Conservation (phyloP, 2,113 vertebrate genomes). For the Eclectus roratus region DNA sequence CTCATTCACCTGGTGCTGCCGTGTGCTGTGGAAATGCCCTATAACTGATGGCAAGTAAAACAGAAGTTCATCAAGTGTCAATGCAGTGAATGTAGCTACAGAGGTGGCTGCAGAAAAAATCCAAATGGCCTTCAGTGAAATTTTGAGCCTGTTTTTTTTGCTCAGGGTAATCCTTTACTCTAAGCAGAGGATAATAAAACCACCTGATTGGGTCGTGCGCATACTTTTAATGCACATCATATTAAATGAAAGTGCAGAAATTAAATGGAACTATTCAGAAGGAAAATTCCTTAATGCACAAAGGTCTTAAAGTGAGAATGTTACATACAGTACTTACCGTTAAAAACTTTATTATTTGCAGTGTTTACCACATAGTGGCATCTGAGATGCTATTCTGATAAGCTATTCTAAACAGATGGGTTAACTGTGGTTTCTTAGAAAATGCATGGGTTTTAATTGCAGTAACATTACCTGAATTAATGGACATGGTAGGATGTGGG, state of each 20-base stretch:
- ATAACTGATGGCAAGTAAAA: not conserved
- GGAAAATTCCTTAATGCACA: not conserved
- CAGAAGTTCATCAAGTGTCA: not conserved
- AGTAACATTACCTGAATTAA: not conserved
- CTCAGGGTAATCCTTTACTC: not conserved
- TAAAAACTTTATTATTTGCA: not conserved
- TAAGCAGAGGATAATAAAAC: not conserved
- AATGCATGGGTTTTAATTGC: slow-evolving; percentile 6
- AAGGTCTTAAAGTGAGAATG: not conserved
- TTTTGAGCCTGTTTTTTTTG: not conserved
- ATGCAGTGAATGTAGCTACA: not conserved
- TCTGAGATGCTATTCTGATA: not conserved
- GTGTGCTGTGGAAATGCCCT: not conserved
- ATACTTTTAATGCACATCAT: not conserved
- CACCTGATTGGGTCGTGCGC: not conserved
- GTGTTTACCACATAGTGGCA: not conserved
- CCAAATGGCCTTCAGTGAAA: not conserved
- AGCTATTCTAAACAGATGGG: not conserved
- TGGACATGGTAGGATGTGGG: not conserved
- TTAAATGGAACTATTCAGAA: not conserved
- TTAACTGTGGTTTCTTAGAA: slow-evolving; percentile 20
- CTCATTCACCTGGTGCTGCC: not conserved
- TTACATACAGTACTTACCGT: not conserved
- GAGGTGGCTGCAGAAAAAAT: not conserved
- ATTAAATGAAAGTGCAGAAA: not conserved